phyloP scores from a whole-genome alignment of 2,113 vertebrate genomes.

The Arvicanthis niloticus region DNA sequence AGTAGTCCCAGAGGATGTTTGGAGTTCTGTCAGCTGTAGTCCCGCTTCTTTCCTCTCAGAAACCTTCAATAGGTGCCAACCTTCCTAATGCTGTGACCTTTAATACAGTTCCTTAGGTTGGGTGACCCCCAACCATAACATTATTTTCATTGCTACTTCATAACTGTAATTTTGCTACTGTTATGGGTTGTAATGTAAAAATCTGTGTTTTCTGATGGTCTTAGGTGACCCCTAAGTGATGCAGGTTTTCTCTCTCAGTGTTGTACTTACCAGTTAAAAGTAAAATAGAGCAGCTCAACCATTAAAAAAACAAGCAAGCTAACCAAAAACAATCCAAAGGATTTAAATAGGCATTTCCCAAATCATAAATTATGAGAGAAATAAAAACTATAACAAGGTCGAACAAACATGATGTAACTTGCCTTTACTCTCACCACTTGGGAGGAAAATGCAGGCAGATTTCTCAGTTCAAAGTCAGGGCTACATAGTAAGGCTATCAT shows the following conservation, averaged over 20 bases:
- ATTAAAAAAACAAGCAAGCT: background rate
- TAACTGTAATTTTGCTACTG: background rate
- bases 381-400: background rate
- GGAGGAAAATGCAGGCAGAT: background rate
- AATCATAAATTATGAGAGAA: background rate
- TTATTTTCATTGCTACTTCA: background rate
- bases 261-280: conserved; percentile 13
- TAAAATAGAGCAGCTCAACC: background rate
- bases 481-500: background rate
- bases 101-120: background rate
- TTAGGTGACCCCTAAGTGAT: background rate
- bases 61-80: background rate
- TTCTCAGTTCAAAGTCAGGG: background rate
- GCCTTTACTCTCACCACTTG: background rate
- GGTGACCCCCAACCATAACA: background rate
- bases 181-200: background rate
- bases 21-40: background rate
- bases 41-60: background rate
- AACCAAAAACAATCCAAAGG: background rate
- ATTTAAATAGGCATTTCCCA: background rate
- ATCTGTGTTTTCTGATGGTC: background rate
- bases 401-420: too few species aligned
- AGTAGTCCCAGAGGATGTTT: background rate
- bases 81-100: background rate
- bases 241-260: background rate